Evolutionary conservation across 2,797 vertebrate species (phyloP).

Genomic region (Setipinna tenuifilis): DNA sequence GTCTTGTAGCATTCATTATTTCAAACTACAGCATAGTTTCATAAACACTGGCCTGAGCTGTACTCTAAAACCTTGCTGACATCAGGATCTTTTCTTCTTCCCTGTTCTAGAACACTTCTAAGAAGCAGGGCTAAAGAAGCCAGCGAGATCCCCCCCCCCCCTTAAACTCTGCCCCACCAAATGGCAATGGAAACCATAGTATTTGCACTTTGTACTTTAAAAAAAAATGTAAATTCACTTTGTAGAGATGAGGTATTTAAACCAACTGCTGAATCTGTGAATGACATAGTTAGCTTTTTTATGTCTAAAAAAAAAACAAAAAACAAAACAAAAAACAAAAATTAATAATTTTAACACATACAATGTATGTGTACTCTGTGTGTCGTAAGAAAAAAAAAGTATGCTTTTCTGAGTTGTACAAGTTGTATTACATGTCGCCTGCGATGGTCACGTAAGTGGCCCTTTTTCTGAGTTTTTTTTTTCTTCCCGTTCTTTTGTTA

Average conservation of each 20-base stretch:
- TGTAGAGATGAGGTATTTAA: conserved; percentile 97
- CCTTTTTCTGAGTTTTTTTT: conserved; percentile 60
- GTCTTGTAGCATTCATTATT: too few relatives aligned
- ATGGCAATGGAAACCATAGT: conserved; percentile 89
- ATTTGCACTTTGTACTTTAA: conserved; percentile 99
- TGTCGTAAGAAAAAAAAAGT: conserved; percentile 74
- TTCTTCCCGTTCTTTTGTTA: conserved; percentile 60
- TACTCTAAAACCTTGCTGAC: conserved; percentile 10
- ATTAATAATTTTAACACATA: conserved; percentile 84
- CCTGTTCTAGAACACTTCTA: conserved; percentile 81
- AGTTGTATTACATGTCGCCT: conserved; percentile 75
- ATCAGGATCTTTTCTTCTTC: conserved; percentile 41
- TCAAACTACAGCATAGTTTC: background rate
- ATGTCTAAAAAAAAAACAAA: conserved; percentile 71
- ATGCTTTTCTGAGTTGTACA: conserved; percentile 80
- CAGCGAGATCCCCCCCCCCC: conserved; percentile 57
- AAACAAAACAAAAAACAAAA: conserved; percentile 29
- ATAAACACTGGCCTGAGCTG: background rate
- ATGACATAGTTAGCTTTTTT: conserved; percentile 83
- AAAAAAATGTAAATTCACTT: conserved; percentile 95
- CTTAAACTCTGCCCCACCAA: conserved; percentile 80
- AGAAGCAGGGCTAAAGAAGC: conserved; percentile 89
- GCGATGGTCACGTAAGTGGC: conserved; percentile 51
- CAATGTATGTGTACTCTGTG: conserved; percentile 92
- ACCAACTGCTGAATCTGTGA: conserved; percentile 93